Base-by-base conservation (phyloP, 1,140 invertebrate genomes). In the Drosophila trapezifrons region DNA sequence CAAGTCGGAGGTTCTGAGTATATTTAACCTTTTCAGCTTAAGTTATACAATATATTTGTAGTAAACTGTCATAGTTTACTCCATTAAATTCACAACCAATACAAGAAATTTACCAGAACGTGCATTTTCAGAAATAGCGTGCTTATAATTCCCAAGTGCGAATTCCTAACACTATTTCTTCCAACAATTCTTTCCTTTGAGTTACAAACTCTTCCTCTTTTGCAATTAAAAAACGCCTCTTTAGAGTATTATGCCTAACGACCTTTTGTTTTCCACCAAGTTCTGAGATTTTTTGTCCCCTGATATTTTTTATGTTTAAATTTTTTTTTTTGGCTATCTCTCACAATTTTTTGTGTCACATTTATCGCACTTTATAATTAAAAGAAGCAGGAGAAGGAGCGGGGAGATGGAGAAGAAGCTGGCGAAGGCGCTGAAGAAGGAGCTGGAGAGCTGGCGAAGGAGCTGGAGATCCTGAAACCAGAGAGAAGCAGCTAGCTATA, bases 351-450 rank as follows among this genome's bases (percentile, higher is more conserved):
- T 60, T 60, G 74, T 86, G 83, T 86, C 84, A 83, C 83, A 87
- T 89, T 86, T 86, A 87, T 86, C 84, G 83, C 84, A 89, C 84
- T 86, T 86, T 86, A 87, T 86, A 86, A 86, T 86, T 86, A 86
- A 85, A 86, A 78, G 65, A 75, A 49, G 56, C 64, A 51, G 32
- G 17, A 59, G 40, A 35, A 64, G 64, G 49, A 60, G n/a, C n/a
- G n/a, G n/a, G 38, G 37, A 13, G 38, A 10, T 4, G 17, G 10
- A 10, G 22, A 12, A 4, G n/a, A n/a, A 17, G 25, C 12, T 4
- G 17, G 13, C 4, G 22, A 27, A 9, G 27, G 22, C 12, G 25
- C 3, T 29, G 38, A 38, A 69, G 63, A 45, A 18, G 35, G 13
- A 32, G 10, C 25, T 27, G 13, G 25, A 10, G n/a, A n/a, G 12